Evolutionary conservation across 2,797 vertebrate genomes (phyloP), one percentile per base, ranked within the genome.

Genomic region (Tenualosa thibaudeaui): DNA sequence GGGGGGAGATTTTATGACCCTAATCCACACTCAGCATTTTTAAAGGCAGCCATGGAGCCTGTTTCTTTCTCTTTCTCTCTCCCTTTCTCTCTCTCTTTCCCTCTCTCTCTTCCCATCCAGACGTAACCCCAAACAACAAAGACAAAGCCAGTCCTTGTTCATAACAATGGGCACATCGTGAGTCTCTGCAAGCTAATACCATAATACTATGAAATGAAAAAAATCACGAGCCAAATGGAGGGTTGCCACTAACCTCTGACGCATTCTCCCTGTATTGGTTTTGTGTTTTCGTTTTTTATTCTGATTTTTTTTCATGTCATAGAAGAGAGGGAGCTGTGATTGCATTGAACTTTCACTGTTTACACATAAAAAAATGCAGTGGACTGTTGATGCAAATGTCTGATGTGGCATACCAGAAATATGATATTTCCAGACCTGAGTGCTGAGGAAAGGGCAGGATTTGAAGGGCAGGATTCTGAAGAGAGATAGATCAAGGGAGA

Each of bases 151-250:
- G 71, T 19, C 19, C 71, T 78, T 78, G 71, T 78, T 78, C 71
- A 78, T 78, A 78, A 78, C 71, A 78, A 78, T 78, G 37, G 71
- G 71, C 71, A 78, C 71, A 78, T 78, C 40, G 8, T 46, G 71
- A 10, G 37, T 40, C 71, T 46, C 13, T 78, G 71, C 71, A 78
- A 71, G 71, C 71, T 78, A 78, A 78, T 78, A 78, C 71, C 71
- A 78, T 78, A 78, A 78, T 78, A 78, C 71, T 78, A 78, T 19
- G 37, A 78, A 78, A 78, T 78, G 71, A 78, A 78, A 78, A 78
- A 78, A 78, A 19, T 46, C 5, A 1, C 7, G 71, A 78, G 71
- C 71, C 71, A 78, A 78, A 46, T 78, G 71, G 71, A 78, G 71
- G 5, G 19, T 78, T 46, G 71, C 71, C 71, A 78, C 71, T 22